These are phyloP conservation scores for Beaufortia kweichowensis DNA, from an alignment of 2,113 vertebrate genomes.

Conservation along the genomic window DNA sequence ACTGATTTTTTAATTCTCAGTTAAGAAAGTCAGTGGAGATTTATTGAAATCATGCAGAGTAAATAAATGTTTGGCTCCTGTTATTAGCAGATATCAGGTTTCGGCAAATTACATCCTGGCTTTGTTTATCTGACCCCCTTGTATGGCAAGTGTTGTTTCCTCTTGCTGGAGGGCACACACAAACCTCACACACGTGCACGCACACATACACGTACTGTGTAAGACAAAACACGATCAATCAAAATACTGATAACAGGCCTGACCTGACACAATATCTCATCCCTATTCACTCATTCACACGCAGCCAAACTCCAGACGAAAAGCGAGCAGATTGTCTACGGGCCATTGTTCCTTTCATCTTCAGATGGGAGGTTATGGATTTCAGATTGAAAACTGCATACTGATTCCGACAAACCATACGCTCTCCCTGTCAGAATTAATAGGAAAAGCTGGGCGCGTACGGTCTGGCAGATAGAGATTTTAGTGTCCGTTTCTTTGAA, in stretches of 20 bases:
- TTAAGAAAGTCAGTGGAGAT: conserved; percentile 19
- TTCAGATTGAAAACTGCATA: conserved; percentile 39
- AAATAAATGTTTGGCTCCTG: conserved; percentile 38
- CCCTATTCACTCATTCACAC: conserved; percentile 30
- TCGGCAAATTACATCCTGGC: conserved; percentile 37
- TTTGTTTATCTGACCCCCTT: conserved; percentile 31
- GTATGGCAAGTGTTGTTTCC: conserved; percentile 25
- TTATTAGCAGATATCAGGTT: conserved; percentile 34
- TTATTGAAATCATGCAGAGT: conserved; percentile 24
- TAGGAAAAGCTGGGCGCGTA: conserved; percentile 29
- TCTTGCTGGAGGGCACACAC: conserved; percentile 6
- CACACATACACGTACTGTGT: neutral
- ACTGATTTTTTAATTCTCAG: neutral
- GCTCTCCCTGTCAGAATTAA: conserved; percentile 34
- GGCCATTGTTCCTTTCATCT: conserved; percentile 39
- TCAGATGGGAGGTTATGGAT: conserved; percentile 41
- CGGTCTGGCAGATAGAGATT: conserved; percentile 29
- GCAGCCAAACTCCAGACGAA: neutral
- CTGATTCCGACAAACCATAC: conserved; percentile 36
- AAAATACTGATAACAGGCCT: conserved; percentile 33
- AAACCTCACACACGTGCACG: conserved; percentile 5
- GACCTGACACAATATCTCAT: conserved; percentile 39
- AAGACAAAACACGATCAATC: conserved; percentile 6
- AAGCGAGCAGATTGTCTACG: conserved; percentile 25
- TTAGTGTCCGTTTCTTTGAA: conserved; percentile 32